Evolutionary conservation across 2,113 vertebrate species (phyloP), one percentile per base, ranked within the genome.

Genomic region (Cyprinodon tularosa): DNA sequence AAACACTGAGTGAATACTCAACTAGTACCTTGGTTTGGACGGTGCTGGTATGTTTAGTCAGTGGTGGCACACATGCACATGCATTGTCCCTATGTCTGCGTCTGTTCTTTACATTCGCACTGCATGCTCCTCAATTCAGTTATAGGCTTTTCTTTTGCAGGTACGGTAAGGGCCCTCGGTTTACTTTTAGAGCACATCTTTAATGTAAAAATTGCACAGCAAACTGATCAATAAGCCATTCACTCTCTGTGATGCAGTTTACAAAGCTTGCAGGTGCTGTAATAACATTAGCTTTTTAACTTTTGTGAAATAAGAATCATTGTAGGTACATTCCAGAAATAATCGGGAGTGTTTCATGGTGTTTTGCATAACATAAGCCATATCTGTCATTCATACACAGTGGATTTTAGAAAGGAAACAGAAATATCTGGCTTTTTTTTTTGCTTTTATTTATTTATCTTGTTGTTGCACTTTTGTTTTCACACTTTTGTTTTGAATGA

Each of bases 1-100:
- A 96, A 95, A 92, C 93, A 95, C 89, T 90, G 92, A 94, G 92
- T 92, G 92, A 90, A 92, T 90, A 93, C 93, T 93, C 89, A 93
- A 95, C 89, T 87, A 85, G 80, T 72, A 76, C 61, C 72, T 72
- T 85, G 89, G 83, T 89, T 88, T 63, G 88, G 86, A 90, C 90
- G 93, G 90, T 85, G 81, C 71, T 80, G 77, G 75, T 86, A 87
- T 78, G 83, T 93, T 84, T 82, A 85, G 29, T 73, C 48, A 48
- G 36, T 62, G 66, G 29, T 45, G 83, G 87, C 74, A 71, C 77
- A 38, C 38, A 66, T n/a, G 53, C 72, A 50, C 62, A 44, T 64
- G 48, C 71, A 38, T 65, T 67, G 45, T 77, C 44, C 61, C 12
- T 14, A 44, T 38, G 60, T 69, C 62, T 81, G 66, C 82, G 62